Evolutionary conservation across 2,797 vertebrate genomes (phyloP).

Genomic region (Phalanger gymnotis): DNA sequence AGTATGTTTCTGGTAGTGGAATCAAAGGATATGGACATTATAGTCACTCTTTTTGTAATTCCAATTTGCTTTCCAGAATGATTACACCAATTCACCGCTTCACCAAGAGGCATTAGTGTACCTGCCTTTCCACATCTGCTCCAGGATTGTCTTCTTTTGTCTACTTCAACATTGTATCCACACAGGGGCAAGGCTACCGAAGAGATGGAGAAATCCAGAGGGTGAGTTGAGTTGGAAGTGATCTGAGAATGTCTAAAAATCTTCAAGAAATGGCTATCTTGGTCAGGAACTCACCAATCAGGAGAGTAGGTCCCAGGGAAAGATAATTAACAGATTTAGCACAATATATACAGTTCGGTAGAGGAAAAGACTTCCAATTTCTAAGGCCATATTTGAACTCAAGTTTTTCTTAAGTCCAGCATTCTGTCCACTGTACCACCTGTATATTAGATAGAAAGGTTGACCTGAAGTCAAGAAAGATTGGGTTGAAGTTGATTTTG

Average conservation of each 20-base stretch:
- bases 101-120: not conserved
- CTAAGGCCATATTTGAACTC: not conserved
- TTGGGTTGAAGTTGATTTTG: not conserved
- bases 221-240: not conserved
- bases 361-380: not conserved
- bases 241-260: not conserved
- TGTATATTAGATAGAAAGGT: not conserved
- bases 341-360: not conserved
- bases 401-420: not conserved
- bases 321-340: not conserved
- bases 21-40: not conserved
- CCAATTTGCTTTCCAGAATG: not conserved
- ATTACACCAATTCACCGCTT: not conserved
- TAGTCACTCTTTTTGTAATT: not conserved
- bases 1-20: not conserved
- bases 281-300: not conserved
- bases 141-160: not conserved
- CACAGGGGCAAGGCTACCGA: not conserved
- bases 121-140: not conserved
- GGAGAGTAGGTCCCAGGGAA: not conserved
- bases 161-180: not conserved
- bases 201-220: not conserved
- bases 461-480: not conserved
- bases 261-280: not conserved
- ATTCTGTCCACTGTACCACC: not conserved